Percentiles rank a stretch among this genome's conserved stretches.
Evolutionary conservation across 2,797 vertebrate genomes (phyloP).

Genomic region (Macropus fuliginosus): DNA sequence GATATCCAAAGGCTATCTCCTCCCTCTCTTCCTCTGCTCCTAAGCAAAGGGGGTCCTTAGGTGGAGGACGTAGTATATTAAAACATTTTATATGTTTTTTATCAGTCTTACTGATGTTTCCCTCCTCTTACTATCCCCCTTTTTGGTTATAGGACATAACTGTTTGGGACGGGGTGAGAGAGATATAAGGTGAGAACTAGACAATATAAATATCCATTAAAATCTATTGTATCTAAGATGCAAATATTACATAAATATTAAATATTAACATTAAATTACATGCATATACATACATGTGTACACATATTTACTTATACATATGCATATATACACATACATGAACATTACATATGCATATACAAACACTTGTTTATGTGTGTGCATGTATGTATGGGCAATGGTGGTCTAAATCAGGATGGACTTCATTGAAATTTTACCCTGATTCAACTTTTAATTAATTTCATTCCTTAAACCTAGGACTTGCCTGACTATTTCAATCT

Average conservation of each 20-base stretch:
- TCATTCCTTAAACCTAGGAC: not conserved
- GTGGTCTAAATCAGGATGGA: not conserved
- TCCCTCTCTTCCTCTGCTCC: not conserved
- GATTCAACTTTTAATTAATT: conserved; percentile 38
- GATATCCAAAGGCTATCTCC: not conserved
- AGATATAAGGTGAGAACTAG: not conserved
- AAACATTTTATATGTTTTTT: not conserved
- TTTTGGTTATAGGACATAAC: not conserved
- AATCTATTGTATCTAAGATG: not conserved
- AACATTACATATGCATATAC: no score
- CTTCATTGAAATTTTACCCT: conserved; percentile 30
- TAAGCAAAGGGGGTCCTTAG: not conserved
- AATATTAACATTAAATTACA: not conserved
- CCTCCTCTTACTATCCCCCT: not conserved
- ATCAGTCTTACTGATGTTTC: not conserved
- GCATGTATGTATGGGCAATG: no score
- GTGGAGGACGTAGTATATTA: not conserved
- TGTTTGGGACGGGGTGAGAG: not conserved
- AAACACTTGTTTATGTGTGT: no score
- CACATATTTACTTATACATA: no score
- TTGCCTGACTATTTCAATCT: conserved; percentile 26
- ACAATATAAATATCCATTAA: not conserved
- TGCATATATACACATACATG: no score
- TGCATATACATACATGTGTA: not conserved
- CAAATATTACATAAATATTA: not conserved